Percentiles rank a stretch among this genome's conserved stretches.
Conservation (phyloP, 2,797 vertebrate species). For the Lutjanus campechanus region DNA sequence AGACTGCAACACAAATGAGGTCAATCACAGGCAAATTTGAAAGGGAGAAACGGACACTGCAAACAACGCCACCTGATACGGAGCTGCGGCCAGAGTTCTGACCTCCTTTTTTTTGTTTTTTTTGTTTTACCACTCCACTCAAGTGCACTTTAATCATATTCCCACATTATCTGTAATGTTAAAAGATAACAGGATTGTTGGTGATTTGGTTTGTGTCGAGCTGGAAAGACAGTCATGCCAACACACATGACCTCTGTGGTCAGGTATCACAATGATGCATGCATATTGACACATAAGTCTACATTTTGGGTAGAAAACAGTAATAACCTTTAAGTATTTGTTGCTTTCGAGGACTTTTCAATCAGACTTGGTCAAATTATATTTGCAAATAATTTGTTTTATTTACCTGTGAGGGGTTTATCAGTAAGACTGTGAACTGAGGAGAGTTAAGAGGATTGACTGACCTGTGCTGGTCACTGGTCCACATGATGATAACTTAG, state of each 20-base stretch:
- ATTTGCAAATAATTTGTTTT: slow-evolving; percentile 33
- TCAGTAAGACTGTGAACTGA: neutral
- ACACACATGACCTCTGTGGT: slow-evolving; percentile 69
- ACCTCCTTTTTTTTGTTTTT: neutral
- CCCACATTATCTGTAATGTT: slow-evolving; percentile 23
- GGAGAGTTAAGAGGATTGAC: slow-evolving; percentile 9
- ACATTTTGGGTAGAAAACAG: slow-evolving; percentile 57
- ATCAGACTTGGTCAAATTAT: slow-evolving; percentile 28
- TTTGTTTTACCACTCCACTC: slow-evolving; percentile 17
- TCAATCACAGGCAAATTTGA: slow-evolving; percentile 74
- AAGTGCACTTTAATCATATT: slow-evolving; percentile 67
- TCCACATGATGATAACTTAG: neutral
- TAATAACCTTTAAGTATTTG: slow-evolving; percentile 46
- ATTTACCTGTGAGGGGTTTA: neutral
- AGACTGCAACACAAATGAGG: slow-evolving; percentile 68
- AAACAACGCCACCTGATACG: slow-evolving; percentile 61
- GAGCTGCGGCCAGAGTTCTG: slow-evolving; percentile 15
- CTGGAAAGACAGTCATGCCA: slow-evolving; percentile 71
- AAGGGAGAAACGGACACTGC: slow-evolving; percentile 60
- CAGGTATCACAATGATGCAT: slow-evolving; percentile 76
- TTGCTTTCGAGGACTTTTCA: slow-evolving; percentile 26
- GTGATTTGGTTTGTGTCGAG: slow-evolving; percentile 50
- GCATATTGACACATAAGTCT: slow-evolving; percentile 72
- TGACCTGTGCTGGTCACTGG: neutral
- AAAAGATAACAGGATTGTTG: slow-evolving; percentile 33